Base-by-base conservation (phyloP, 2,797 vertebrate species). In the Gambelia wislizenii region DNA sequence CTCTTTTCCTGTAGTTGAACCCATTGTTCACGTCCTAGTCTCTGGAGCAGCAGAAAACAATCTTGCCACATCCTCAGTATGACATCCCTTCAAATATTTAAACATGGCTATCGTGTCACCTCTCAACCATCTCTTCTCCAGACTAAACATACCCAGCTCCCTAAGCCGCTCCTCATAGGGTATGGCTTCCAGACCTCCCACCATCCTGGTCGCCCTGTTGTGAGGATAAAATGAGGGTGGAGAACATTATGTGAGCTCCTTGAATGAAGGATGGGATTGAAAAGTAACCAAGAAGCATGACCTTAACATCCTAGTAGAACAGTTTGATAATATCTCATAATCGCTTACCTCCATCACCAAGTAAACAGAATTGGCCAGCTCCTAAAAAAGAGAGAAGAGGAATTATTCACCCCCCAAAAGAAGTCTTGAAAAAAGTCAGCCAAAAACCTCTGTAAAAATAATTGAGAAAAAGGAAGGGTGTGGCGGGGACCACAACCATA, bases 281-380 rank as follows among this genome's bases (percentile, higher is more conserved):
- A 76, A 76, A 3, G 6, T 18, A 6, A 13, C 54, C 33, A 20
- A 44, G 12, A 49, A 20, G 14, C 20, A 20, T 22, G 42, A 44
- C 64, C 25, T 4, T 67, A 69, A 67, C 1, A 1, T n/a, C 27
- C 3, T 13, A 47, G 20, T 0, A 36, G 10, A 49, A 69, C 13
- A 7, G 18, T 30, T 27, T 83, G 87, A n/a, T 44, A 69, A 1
- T 1, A 47, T 7, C 61, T 87, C 9, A 4, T 0, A 44, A 74
- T 33, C 2, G 92, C 98, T 98, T 95, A 99, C 99, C 98, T 99
- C 99, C 99, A 99, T 99, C 94, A 99, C 98, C 86, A 99, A 98
- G 95, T 99, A 99, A 89, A 99, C 98, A 52, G 98, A 99, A 87
- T 98, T 99, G 56, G 98, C 98, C 95, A 98, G 97, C 91, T 99